A percentile compares a stretch with the other conserved stretches of the same genome.
Conservation (phyloP, 2,888 invertebrate genomes). For the Hydropsyche betteni region DNA sequence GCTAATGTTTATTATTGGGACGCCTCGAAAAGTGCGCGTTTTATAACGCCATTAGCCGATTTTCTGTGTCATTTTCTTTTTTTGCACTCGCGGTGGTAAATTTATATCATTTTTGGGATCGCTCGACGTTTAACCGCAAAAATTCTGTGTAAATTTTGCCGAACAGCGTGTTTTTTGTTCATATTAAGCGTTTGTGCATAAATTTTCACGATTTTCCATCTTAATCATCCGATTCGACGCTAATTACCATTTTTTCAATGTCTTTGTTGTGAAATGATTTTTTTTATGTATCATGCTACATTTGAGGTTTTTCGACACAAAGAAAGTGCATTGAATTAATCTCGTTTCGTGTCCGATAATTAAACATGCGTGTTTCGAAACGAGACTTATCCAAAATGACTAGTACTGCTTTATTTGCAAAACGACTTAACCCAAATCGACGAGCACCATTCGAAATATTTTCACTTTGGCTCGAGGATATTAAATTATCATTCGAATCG, state of each 20-base stretch:
- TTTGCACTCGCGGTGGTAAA: neutral
- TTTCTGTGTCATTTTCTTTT: slow-evolving; percentile 8
- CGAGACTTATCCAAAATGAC: no score
- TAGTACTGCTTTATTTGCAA: slow-evolving; percentile 8
- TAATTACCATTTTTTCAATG: no score
- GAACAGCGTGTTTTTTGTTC: neutral
- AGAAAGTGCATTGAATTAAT: no score
- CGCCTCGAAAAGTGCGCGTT: neutral
- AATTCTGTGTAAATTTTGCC: neutral
- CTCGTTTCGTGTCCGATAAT: no score
- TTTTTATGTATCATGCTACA: no score
- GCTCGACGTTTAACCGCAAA: neutral
- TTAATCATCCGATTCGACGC: no score
- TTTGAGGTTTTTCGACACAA: no score
- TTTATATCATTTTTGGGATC: neutral
- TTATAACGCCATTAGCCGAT: slow-evolving; percentile 19
- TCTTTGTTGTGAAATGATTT: no score
- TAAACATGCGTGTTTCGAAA: no score
- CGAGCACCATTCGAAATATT: slow-evolving; percentile 11
- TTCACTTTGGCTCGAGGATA: slow-evolving; percentile 5
- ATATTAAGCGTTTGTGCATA: neutral
- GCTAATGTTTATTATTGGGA: no score
- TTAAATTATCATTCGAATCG: slow-evolving; percentile 12
- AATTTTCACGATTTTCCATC: neutral
- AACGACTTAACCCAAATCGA: slow-evolving; percentile 16